These are phyloP conservation scores for Euphydryas editha DNA, from an alignment of 2,888 invertebrate genomes.

Conservation along the genomic window DNA sequence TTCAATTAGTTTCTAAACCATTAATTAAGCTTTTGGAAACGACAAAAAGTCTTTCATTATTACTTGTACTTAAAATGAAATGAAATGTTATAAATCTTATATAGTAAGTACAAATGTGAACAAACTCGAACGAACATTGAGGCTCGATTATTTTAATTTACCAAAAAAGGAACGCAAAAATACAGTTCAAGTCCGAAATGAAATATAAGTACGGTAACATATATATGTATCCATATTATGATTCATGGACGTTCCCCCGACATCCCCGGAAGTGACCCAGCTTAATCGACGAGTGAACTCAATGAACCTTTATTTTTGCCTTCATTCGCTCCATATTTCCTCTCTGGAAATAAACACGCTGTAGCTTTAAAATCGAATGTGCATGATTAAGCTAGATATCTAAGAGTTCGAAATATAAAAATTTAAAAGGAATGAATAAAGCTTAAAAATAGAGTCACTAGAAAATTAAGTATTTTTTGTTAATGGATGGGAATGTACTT, in stretches of 20 bases:
- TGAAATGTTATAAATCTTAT: too few species aligned
- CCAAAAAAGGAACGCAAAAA: constrained; percentile 16
- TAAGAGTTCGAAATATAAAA: background rate
- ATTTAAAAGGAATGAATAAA: background rate
- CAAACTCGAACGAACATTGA: background rate
- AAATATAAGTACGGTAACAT: constrained; percentile 57
- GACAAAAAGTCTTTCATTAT: background rate
- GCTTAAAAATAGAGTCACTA: too few species aligned
- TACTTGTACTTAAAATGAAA: too few species aligned
- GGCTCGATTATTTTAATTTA: background rate
- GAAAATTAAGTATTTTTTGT: background rate
- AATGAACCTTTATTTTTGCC: constrained; percentile 63
- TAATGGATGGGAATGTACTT: background rate
- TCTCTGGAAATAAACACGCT: constrained; percentile 29
- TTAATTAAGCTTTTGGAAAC: too few species aligned
- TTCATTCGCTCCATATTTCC: constrained; percentile 46
- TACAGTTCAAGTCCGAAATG: constrained; percentile 44
- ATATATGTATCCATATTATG: constrained; percentile 66
- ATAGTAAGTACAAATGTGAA: background rate
- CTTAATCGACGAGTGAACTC: constrained; percentile 67
- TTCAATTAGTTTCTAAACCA: too few species aligned
- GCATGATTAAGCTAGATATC: background rate
- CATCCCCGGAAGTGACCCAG: constrained; percentile 72
- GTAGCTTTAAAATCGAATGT: constrained; percentile 18
- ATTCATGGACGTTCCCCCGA: constrained; percentile 62